A percentile compares a stretch with the other conserved stretches of the same genome.
Conservation (phyloP, 2,113 vertebrate species). For the Lonchura striata region DNA sequence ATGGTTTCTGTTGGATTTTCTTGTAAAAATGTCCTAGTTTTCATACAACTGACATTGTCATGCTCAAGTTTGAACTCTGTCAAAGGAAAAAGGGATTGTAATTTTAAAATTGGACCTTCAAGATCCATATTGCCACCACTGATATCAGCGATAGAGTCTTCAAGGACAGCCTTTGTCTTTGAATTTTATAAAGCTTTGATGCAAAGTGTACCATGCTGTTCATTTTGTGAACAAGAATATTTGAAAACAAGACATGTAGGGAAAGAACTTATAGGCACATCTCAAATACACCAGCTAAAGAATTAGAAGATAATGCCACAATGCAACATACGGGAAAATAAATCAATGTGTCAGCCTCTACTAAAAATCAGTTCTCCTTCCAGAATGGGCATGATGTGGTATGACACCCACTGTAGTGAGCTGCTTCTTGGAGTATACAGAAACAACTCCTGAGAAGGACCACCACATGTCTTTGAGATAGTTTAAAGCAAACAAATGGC, state of each 20-base stretch:
- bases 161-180: not conserved
- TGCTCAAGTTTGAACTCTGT: not conserved
- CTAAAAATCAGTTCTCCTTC: not conserved
- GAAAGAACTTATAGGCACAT: not conserved
- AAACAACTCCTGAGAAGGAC: not conserved
- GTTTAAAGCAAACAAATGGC: not conserved
- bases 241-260: not conserved
- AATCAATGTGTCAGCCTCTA: not conserved
- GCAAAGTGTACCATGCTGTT: not conserved
- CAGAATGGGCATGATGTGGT: not conserved
- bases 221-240: not conserved
- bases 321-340: not conserved
- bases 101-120: not conserved
- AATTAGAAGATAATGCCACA: not conserved
- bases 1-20: not conserved
- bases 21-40: not conserved
- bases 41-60: not conserved
- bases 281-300: not conserved
- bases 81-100: not conserved
- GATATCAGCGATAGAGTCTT: not conserved
- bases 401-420: accelerated
- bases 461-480: not conserved
- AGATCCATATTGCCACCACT: not conserved
- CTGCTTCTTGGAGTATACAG: not conserved
- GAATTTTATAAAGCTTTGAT: not conserved